Evolutionary conservation across 2,797 vertebrate genomes (phyloP), one percentile per base, ranked within the genome.

Genomic region (Sebastes paucispinis): DNA sequence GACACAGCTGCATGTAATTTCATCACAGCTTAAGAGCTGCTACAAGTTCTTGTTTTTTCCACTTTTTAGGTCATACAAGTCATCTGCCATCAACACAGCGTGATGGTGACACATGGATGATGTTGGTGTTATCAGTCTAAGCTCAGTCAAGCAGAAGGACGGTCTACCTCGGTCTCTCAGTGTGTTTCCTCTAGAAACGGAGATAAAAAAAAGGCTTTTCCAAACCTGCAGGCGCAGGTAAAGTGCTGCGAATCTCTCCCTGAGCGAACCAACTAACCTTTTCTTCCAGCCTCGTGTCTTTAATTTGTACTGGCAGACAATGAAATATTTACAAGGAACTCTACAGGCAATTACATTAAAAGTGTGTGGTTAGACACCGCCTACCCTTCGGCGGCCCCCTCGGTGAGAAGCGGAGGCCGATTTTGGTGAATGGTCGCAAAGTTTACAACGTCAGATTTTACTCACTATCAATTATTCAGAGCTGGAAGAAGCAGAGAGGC

Each of bases 331-430:
- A 97, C 91, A 91, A 86, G 94, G 92, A 94, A 94, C 95, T 96
- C 97, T 97, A 97, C 94, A 97, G 96, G 97, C 97, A 96, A 97
- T 97, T 97, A 97, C 96, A 97, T 97, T 97, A 97, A 96, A 96
- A 91, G 95, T 93, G 96, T 95, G 95, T 95, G 96, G 97, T 97
- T 97, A 97, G 96, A 97, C 97, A 96, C 96, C 93, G 93, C 96
- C 94, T 94, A 94, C 95, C 96, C 95, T 91, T 90, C 86, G 93
- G 95, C 91, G 32, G 92, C 94, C 95, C 94, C 87, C 93, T 89
- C 91, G 93, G 96, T 96, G 96, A 95, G 95, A 94, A 94, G 95
- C 93, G 10, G 47, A 81, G 93, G 94, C 94, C 92, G 93, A 95
- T 97, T 97, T 96, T 96, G 96, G 96, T 94, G 96, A 96, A 96